Conservation (phyloP, 2,888 invertebrate species). For the Lamellibrachia satsuma region DNA sequence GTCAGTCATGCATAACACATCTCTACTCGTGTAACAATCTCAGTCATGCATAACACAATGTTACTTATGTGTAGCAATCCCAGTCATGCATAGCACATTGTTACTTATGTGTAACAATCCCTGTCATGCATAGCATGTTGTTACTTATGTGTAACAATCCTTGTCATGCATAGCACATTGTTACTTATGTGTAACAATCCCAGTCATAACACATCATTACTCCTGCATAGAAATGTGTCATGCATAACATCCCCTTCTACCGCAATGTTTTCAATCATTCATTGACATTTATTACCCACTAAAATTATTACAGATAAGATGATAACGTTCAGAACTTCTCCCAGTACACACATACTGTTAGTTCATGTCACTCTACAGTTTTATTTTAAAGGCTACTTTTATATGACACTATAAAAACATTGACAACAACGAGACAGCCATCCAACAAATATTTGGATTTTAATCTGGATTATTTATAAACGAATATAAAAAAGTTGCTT, state of each 20-base stretch:
- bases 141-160: not conserved
- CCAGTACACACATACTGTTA: not conserved
- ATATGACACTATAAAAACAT: not conserved
- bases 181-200: not conserved
- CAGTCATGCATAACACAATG: not conserved
- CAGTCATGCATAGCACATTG: not conserved
- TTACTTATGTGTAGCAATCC: not conserved
- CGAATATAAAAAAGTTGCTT: not conserved
- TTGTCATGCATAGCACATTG: not conserved
- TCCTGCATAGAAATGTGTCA: not conserved
- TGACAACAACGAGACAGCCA: not conserved
- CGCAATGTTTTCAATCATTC: not conserved
- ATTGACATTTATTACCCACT: not conserved
- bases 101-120: not conserved
- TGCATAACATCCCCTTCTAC: not conserved
- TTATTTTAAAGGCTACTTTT: not conserved
- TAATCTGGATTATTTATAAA: not conserved
- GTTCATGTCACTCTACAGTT: not conserved
- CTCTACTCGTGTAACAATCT: not conserved
- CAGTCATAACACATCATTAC: not conserved
- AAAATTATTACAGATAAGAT: not conserved
- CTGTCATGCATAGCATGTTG: not conserved
- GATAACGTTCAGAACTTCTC: not conserved
- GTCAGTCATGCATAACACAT: not conserved
- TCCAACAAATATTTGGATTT: not conserved